Conservation (phyloP, 2,888 invertebrate species). For the Melieria crassipennis region DNA sequence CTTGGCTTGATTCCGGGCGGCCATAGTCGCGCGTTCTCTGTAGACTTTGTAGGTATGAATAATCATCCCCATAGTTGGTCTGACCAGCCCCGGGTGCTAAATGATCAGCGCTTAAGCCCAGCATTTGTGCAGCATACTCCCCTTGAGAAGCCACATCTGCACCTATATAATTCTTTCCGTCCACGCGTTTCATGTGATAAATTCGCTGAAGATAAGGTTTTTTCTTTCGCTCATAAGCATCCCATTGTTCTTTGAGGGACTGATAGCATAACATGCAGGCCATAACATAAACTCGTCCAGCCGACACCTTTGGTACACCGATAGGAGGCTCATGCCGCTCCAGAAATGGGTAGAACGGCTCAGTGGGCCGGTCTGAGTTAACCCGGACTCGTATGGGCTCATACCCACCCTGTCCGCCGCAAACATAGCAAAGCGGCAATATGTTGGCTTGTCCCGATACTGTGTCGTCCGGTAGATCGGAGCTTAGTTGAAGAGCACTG, state of each 20-base stretch:
- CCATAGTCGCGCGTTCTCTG: conserved; percentile 39
- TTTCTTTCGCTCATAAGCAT: conserved; percentile 84
- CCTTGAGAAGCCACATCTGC: conserved; percentile 91
- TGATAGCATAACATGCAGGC: conserved; percentile 89
- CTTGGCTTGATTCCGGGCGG: not conserved
- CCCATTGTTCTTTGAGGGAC: conserved; percentile 90
- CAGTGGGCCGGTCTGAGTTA: conserved; percentile 74
- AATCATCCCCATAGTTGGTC: conserved; percentile 9
- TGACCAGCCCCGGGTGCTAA: conserved; percentile 47
- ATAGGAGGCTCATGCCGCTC: conserved; percentile 88
- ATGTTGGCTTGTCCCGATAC: conserved; percentile 47
- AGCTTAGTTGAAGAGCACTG: conserved; percentile 35
- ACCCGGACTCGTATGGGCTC: conserved; percentile 75
- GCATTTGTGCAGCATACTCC: conserved; percentile 90
- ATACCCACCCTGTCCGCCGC: conserved; percentile 76
- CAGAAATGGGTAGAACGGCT: conserved; percentile 91
- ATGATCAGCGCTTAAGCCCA: conserved; percentile 77
- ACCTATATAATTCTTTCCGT: conserved; percentile 89
- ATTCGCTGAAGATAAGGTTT: conserved; percentile 87
- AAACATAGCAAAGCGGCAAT: conserved; percentile 73
- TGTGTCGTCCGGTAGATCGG: conserved; percentile 21
- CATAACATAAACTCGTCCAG: conserved; percentile 69
- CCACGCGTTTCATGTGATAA: conserved; percentile 92
- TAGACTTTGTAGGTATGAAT: conserved; percentile 20
- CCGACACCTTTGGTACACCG: conserved; percentile 68